These are phyloP conservation scores for Hydriomena furcata DNA, from an alignment of 2,888 invertebrate genomes.

Conservation along the genomic window DNA sequence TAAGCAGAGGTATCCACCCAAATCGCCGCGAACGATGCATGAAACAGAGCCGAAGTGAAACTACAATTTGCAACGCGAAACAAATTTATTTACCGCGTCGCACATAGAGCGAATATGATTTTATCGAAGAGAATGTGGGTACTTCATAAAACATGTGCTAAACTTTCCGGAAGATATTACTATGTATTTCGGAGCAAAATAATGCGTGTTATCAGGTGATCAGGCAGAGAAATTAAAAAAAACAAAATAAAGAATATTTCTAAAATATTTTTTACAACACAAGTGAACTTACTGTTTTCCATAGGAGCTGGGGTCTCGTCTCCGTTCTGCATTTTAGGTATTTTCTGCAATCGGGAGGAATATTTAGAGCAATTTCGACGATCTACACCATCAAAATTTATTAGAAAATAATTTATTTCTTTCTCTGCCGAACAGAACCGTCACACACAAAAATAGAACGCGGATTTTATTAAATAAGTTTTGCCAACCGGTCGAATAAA, in stretches of 20 bases:
- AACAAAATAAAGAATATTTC: conserved; percentile 60
- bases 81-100: conserved; percentile 38
- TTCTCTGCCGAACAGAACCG: conserved; percentile 73
- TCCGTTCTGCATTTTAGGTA: conserved; percentile 78
- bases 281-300: conserved; percentile 70
- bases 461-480: conserved; percentile 76
- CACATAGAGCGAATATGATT: conserved; percentile 33
- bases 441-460: conserved; percentile 84
- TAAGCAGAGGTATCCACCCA: conserved; percentile 66
- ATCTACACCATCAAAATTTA: conserved; percentile 70
- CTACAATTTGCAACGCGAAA: conserved; percentile 45
- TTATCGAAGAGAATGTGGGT: conserved; percentile 58
- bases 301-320: conserved; percentile 65
- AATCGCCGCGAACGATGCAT: conserved; percentile 70
- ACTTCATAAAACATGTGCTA: conserved; percentile 54
- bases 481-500: conserved; percentile 67
- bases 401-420: conserved; percentile 60
- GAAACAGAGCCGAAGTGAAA: conserved; percentile 72
- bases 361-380: conserved; percentile 54
- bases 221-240: too few relatives aligned
- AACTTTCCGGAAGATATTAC: conserved; percentile 26
- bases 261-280: conserved; percentile 66
- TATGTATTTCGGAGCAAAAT: conserved; percentile 30
- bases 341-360: conserved; percentile 68
- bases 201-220: conserved; percentile 39